Evolutionary conservation across 2,797 vertebrate genomes (phyloP).

Genomic region (Brotula barbata): DNA sequence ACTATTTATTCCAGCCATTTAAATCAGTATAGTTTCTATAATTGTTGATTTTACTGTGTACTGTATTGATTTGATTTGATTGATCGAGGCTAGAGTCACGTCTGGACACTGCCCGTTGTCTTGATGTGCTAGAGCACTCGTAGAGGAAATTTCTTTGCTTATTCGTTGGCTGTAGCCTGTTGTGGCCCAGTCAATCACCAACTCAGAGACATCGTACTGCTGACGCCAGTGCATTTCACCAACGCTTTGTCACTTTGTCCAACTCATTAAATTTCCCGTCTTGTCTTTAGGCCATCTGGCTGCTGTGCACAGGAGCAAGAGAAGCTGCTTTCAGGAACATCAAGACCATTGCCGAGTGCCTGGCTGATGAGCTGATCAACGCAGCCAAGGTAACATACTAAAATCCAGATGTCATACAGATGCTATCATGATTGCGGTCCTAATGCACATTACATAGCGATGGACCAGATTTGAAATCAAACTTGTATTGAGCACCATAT

Average conservation of each 20-base stretch:
- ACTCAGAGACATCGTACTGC: conserved; percentile 71
- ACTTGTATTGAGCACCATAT: no score
- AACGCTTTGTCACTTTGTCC: not conserved
- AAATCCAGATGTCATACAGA: no score
- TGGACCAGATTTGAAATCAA: no score
- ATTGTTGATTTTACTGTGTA: no score
- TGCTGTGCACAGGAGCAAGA: conserved; percentile 92
- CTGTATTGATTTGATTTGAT: not conserved
- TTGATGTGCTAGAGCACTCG: conserved; percentile 81
- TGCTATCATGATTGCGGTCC: no score
- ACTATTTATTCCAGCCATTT: no score
- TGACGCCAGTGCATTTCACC: accelerated
- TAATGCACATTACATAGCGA: no score
- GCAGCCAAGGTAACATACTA: conserved; percentile 85
- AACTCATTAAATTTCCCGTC: not conserved
- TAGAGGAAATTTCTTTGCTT: conserved; percentile 77
- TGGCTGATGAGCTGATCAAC: conserved; percentile 96
- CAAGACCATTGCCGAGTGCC: conserved; percentile 93
- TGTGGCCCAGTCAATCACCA: conserved; percentile 78
- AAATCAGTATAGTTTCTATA: no score
- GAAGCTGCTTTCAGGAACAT: conserved; percentile 97
- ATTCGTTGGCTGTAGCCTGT: conserved; percentile 81
- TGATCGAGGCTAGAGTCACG: conserved; percentile 80
- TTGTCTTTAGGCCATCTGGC: conserved; percentile 87
- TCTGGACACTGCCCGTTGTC: conserved; percentile 64